phyloP scores from a whole-genome alignment of 2,888 invertebrate genomes.

The Cataglyphis albicans region DNA sequence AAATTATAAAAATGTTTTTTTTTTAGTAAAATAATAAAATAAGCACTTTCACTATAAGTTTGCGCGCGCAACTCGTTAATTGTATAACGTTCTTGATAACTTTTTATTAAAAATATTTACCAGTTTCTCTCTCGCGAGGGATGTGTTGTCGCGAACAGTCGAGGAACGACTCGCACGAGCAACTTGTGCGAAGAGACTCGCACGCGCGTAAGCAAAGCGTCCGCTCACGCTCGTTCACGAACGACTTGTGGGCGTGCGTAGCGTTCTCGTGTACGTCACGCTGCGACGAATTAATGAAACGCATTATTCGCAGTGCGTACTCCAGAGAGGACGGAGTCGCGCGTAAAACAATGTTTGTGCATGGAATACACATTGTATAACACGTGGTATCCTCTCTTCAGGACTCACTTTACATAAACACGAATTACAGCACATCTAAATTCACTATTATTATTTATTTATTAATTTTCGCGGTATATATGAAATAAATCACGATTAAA shows the following conservation, averaged over 20 bases:
- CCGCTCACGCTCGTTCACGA: conserved; percentile 68
- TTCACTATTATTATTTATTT: background rate
- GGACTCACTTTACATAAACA: background rate
- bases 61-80: background rate
- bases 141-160: conserved; percentile 77
- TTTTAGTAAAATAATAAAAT: background rate
- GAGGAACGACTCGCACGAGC: conserved; percentile 76
- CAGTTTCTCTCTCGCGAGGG: conserved; percentile 67
- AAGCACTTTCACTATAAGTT: background rate
- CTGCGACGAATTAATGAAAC: conserved; percentile 57
- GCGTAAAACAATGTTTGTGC: background rate
- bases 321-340: background rate
- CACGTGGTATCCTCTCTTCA: conserved; percentile 8
- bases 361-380: background rate
- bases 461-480: conserved; percentile 2
- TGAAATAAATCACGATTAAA: background rate
- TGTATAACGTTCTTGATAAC: background rate
- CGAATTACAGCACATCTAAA: background rate
- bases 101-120: conserved; percentile 70
- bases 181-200: conserved; percentile 62
- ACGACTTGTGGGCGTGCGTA: conserved; percentile 69
- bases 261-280: conserved; percentile 25
- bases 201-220: conserved; percentile 61
- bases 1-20: too few relatives aligned
- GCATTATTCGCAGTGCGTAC: conserved; percentile 30